Evolutionary conservation across 2,888 invertebrate species (phyloP).

Genomic region (Barypeithes pellucidus): DNA sequence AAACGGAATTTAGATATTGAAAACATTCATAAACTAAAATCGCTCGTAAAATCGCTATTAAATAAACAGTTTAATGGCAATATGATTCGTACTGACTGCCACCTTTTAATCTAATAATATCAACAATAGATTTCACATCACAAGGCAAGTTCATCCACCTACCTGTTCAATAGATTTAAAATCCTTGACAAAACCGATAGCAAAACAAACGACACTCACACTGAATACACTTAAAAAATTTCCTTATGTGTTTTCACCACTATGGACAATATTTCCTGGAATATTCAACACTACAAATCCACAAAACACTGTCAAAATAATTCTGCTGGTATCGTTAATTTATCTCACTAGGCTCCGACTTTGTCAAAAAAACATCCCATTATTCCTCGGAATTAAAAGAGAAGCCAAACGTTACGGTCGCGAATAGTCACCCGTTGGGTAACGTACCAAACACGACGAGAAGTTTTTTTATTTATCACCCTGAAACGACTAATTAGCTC

Average conservation of each 20-base stretch:
- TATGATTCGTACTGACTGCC: background rate
- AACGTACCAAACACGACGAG: background rate
- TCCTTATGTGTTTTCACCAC: slow-evolving; percentile 9
- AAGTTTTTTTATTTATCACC: background rate
- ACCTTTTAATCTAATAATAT: background rate
- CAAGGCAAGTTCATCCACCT: slow-evolving; percentile 10
- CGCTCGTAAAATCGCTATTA: too few species aligned
- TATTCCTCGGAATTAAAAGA: background rate
- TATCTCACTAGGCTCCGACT: background rate
- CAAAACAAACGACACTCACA: slow-evolving; percentile 17
- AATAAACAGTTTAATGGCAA: background rate
- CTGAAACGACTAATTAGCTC: background rate
- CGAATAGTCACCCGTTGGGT: background rate
- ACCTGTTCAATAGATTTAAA: slow-evolving; percentile 24
- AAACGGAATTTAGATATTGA: background rate
- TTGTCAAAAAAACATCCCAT: slow-evolving; percentile 1
- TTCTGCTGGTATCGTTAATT: background rate
- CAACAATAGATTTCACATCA: slow-evolving; percentile 4
- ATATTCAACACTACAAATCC: background rate
- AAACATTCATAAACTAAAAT: too few species aligned
- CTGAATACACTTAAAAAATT: background rate
- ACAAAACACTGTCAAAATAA: slow-evolving; percentile 14
- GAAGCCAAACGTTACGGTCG: background rate
- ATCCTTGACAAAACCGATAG: slow-evolving; percentile 20
- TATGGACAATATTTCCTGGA: background rate